phyloP scores from a whole-genome alignment of 1,140 invertebrate species.

The Scaptomyza graminum region DNA sequence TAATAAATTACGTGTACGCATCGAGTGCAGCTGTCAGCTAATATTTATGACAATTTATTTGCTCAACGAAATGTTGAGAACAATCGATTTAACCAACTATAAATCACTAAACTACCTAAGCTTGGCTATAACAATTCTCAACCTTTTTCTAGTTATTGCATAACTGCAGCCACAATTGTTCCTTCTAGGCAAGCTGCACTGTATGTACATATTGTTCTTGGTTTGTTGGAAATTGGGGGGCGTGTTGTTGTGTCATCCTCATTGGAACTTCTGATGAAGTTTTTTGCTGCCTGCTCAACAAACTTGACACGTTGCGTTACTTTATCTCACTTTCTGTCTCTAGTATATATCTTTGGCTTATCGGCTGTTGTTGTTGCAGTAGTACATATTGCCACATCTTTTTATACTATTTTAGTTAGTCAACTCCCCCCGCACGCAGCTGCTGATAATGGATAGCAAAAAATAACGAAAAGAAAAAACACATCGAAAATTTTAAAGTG shows the following conservation, averaged over 20 bases:
- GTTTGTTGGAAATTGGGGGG: too few relatives aligned
- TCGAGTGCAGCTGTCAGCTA: slow-evolving; percentile 10
- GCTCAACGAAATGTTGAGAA: neutral
- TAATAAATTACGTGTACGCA: slow-evolving; percentile 46
- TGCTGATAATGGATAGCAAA: slow-evolving; percentile 51
- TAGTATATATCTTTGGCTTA: slow-evolving; percentile 19
- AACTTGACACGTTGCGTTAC: slow-evolving; percentile 60
- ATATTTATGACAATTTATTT: slow-evolving; percentile 21
- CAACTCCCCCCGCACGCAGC: slow-evolving; percentile 6
- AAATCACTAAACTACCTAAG: neutral
- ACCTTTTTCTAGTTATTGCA: too few relatives aligned
- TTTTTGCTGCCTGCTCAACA: slow-evolving; percentile 10
- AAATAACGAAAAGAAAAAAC: slow-evolving; percentile 1
- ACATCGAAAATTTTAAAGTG: slow-evolving; percentile 36
- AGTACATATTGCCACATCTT: neutral
- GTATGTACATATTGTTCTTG: too few relatives aligned
- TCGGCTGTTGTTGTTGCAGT: slow-evolving; percentile 9
- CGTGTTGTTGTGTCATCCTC: slow-evolving; percentile 1
- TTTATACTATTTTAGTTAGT: slow-evolving; percentile 39
- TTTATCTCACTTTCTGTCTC: slow-evolving; percentile 1
- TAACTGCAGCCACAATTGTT: neutral
- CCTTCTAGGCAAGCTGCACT: neutral
- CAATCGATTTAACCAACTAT: slow-evolving; percentile 1
- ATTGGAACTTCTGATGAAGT: slow-evolving; percentile 16
- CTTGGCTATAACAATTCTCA: too few relatives aligned